Conservation (phyloP, 2,888 invertebrate species). For the Lepidonotus clava region DNA sequence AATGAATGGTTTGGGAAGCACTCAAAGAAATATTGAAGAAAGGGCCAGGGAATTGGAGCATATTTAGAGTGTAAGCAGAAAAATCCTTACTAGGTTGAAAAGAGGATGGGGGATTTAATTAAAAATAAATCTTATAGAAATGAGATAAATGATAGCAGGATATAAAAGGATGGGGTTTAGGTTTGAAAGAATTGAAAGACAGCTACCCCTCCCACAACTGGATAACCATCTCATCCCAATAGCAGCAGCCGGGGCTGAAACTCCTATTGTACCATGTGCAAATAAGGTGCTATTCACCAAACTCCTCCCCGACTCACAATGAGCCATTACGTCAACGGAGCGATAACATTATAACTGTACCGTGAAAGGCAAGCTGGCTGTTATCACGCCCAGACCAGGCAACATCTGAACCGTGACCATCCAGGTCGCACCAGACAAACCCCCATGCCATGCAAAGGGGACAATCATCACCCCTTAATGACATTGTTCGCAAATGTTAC, state of each 20-base stretch:
- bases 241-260: neutral
- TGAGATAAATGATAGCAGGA: no score
- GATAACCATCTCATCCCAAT: no score
- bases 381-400: neutral
- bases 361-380: neutral
- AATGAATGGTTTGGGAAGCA: no score
- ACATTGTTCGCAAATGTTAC: constrained; percentile 11
- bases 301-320: neutral
- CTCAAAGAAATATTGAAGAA: no score
- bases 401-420: neutral
- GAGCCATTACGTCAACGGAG: neutral
- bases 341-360: constrained; percentile 23
- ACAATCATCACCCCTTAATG: constrained; percentile 15
- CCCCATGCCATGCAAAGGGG: neutral
- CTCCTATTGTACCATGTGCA: neutral
- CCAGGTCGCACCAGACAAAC: neutral
- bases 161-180: no score
- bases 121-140: no score
- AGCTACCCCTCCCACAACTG: no score
- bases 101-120: no score
- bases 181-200: no score
- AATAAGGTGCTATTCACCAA: neutral
- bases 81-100: no score
- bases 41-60: no score
- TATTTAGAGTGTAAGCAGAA: no score